phyloP scores from a whole-genome alignment of 2,113 vertebrate genomes.

The Paradisaea rubra region DNA sequence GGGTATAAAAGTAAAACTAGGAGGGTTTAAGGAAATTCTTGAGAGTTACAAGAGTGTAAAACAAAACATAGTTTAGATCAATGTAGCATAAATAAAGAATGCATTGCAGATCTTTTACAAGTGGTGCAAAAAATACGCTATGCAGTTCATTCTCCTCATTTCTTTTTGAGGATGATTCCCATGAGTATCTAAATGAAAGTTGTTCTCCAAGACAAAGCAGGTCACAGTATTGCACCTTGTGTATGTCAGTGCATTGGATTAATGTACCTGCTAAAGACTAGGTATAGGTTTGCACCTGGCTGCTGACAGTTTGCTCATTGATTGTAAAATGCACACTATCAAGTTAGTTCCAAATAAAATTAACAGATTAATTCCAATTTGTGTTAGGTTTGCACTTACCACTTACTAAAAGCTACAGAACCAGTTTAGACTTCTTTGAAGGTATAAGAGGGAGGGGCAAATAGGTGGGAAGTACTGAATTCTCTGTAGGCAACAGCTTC shows the following conservation, averaged over 20 bases:
- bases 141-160: neutral
- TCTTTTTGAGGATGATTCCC: neutral
- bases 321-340: neutral
- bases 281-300: neutral
- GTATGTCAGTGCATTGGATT: neutral
- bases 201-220: neutral
- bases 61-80: neutral
- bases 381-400: neutral
- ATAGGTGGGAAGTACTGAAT: neutral
- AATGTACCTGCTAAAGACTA: neutral
- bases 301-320: neutral
- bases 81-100: neutral
- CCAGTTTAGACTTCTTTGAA: neutral
- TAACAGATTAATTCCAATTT: neutral
- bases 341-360: neutral
- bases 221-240: neutral
- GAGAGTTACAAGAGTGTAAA: neutral
- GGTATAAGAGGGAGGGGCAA: neutral
- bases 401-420: neutral
- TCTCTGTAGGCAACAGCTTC: neutral
- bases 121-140: neutral
- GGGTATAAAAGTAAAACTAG: conserved; percentile 1
- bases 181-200: neutral
- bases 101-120: neutral
- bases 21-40: neutral